Evolutionary conservation across 2,113 vertebrate species (phyloP).

Genomic region (Bothrops jararaca): DNA sequence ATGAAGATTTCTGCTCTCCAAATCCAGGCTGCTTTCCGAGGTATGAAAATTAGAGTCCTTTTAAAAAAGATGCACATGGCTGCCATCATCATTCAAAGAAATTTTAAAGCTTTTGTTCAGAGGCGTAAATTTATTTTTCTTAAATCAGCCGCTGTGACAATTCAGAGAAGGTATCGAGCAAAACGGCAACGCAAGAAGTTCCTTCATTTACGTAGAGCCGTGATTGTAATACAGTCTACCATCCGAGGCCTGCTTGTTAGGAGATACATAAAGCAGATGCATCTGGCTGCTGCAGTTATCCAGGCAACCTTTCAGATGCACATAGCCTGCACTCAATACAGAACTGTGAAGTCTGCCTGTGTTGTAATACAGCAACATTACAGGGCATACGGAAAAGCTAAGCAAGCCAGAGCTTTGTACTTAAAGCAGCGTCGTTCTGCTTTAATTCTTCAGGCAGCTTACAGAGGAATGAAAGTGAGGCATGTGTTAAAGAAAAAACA

Average conservation of each 20-base stretch:
- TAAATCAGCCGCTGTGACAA: constrained; percentile 54
- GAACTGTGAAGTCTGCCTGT: constrained; percentile 58
- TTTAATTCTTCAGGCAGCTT: constrained; percentile 71
- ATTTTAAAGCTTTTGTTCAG: constrained; percentile 55
- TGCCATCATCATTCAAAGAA: constrained; percentile 71
- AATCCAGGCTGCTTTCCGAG: constrained; percentile 74
- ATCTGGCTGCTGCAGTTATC: constrained; percentile 62
- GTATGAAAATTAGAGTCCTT: constrained; percentile 61
- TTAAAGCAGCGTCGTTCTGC: constrained; percentile 54
- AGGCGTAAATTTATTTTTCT: constrained; percentile 66
- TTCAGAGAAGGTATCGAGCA: constrained; percentile 72
- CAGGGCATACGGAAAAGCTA: constrained; percentile 58
- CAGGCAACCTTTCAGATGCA: constrained; percentile 66
- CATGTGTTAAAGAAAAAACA: constrained; percentile 48
- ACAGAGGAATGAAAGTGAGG: constrained; percentile 65
- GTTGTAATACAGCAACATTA: constrained; percentile 64
- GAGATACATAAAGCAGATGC: constrained; percentile 44
- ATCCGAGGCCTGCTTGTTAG: constrained; percentile 63
- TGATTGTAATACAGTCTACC: constrained; percentile 60
- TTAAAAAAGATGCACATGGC: constrained; percentile 63
- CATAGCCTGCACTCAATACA: constrained; percentile 50
- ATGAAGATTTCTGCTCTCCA: constrained; percentile 47
- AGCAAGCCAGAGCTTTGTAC: constrained; percentile 48
- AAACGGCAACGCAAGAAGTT: constrained; percentile 55
- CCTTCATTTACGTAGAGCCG: constrained; percentile 51